Evolutionary conservation across 2,113 vertebrate genomes (phyloP).

Genomic region (Pedionomus torquatus): DNA sequence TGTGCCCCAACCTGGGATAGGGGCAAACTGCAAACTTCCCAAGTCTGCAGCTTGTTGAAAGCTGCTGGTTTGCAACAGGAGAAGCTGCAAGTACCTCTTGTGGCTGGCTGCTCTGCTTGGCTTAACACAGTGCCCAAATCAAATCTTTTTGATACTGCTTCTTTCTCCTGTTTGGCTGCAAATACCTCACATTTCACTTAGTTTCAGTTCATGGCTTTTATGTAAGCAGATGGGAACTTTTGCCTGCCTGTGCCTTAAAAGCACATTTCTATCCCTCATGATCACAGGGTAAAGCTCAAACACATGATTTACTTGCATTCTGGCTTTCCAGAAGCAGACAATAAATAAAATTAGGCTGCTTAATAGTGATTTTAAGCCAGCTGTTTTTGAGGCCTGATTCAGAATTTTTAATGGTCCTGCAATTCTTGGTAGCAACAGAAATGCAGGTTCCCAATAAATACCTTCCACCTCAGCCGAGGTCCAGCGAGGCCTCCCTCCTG

Average conservation of each 20-base stretch:
- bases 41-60: neutral
- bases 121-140: neutral
- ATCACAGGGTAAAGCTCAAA: neutral
- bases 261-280: neutral
- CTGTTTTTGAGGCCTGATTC: neutral
- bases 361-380: neutral
- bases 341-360: neutral
- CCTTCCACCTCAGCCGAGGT: neutral
- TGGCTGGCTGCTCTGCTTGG: neutral
- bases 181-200: neutral
- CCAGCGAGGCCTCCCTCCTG: neutral
- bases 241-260: neutral
- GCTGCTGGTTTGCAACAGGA: neutral
- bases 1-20: accelerated
- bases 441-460: neutral
- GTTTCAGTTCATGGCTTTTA: neutral
- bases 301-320: neutral
- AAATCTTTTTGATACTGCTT: neutral
- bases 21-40: neutral
- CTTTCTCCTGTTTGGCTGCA: neutral
- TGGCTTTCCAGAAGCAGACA: neutral
- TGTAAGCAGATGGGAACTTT: neutral
- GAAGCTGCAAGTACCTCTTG: neutral
- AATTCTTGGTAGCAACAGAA: neutral
- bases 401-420: neutral